phyloP scores from a whole-genome alignment of 2,113 vertebrate genomes.

The Tragelaphus buxtoni region DNA sequence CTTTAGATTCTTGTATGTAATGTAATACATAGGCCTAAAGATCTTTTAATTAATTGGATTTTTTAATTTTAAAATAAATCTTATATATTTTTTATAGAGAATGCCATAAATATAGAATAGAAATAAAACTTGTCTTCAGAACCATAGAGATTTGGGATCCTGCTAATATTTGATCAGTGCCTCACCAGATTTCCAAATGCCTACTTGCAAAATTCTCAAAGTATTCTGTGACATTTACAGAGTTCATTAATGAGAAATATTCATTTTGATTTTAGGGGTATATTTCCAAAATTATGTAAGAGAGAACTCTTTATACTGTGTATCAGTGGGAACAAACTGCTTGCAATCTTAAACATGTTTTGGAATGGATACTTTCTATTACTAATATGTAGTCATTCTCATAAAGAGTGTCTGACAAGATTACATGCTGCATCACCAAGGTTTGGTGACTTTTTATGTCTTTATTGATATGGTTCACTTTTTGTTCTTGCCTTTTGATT shows the following conservation, averaged over 20 bases:
- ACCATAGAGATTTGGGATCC: conserved; percentile 8
- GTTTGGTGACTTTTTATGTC: not conserved
- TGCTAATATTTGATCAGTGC: not conserved
- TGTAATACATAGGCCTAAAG: not conserved
- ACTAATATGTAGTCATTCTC: not conserved
- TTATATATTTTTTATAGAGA: conserved; percentile 13
- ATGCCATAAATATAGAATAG: not conserved
- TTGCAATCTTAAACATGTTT: not conserved
- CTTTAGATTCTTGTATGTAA: not conserved
- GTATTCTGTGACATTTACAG: not conserved
- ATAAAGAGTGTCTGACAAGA: not conserved
- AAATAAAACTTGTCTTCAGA: conserved; percentile 29
- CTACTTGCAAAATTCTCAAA: not conserved
- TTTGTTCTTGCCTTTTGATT: not conserved
- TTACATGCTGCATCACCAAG: not conserved
- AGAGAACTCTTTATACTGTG: not conserved
- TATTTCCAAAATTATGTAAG: conserved; percentile 16
- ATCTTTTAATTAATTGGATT: conserved; percentile 8
- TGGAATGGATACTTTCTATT: not conserved
- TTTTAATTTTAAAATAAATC: not conserved
- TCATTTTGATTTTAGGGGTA: not conserved
- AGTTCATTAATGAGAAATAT: conserved; percentile 2
- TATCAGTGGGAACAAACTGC: not conserved
- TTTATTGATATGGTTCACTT: not conserved
- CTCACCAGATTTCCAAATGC: not conserved